Evolutionary conservation across 2,113 vertebrate species (phyloP).

Genomic region (Pangasianodon gigas): DNA sequence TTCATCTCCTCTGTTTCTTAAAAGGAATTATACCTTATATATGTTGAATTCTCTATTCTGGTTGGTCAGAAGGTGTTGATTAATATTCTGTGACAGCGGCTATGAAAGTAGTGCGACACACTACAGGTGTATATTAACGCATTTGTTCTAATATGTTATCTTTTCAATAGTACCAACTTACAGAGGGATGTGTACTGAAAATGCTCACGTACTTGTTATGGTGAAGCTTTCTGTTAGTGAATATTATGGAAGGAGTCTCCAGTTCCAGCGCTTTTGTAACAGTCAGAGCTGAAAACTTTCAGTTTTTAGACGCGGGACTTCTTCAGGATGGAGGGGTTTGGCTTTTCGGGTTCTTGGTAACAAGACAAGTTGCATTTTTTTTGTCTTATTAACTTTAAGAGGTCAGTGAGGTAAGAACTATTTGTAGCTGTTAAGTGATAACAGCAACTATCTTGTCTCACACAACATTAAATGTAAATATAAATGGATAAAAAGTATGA

Average conservation of each 20-base stretch:
- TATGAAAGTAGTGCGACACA: neutral
- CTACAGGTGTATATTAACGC: too few relatives aligned
- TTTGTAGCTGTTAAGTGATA: neutral
- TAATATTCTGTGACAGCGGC: too few relatives aligned
- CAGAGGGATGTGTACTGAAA: neutral
- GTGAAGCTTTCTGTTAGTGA: neutral
- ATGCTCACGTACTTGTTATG: neutral
- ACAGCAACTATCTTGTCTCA: neutral
- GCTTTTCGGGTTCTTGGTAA: neutral
- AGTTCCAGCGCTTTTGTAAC: neutral
- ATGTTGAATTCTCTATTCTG: neutral
- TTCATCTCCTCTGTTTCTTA: neutral
- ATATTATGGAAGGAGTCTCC: neutral
- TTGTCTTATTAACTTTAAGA: neutral
- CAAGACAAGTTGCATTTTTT: neutral
- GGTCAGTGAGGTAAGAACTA: neutral
- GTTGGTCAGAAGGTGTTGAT: too few relatives aligned
- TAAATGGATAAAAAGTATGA: neutral
- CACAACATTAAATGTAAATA: neutral
- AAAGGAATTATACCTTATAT: neutral
- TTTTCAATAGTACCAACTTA: neutral
- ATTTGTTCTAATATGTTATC: too few relatives aligned
- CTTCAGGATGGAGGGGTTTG: neutral
- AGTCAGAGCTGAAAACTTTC: neutral
- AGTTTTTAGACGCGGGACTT: too few relatives aligned